A percentile compares a stretch with the other conserved stretches of the same genome.
These are phyloP conservation scores for Melanotaenia trifasciata DNA, from an alignment of 2,797 vertebrate genomes.

Conservation along the genomic window DNA sequence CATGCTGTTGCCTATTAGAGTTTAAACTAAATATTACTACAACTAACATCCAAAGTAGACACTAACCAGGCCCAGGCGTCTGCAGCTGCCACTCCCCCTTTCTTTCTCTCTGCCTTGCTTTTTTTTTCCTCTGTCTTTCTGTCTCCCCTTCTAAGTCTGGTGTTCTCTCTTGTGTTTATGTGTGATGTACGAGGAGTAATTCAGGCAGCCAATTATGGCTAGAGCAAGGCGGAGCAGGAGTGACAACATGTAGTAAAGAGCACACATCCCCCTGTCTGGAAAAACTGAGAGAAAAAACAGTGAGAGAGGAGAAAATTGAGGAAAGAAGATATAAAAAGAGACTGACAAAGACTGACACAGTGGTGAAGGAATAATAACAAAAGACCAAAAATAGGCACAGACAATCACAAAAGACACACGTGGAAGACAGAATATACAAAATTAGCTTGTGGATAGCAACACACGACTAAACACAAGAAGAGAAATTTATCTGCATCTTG, in stretches of 20 bases:
- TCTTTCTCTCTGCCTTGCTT: constrained; percentile 37
- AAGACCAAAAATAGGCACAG: constrained; percentile 21
- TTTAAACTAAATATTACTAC: constrained; percentile 77
- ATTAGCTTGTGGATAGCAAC: constrained; percentile 14
- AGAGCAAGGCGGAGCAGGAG: constrained; percentile 54
- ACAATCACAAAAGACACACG: constrained; percentile 22
- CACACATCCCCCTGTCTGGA: constrained; percentile 59
- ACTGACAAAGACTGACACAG: constrained; percentile 31
- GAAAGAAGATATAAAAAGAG: constrained; percentile 35
- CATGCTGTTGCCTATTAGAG: constrained; percentile 61
- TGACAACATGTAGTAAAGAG: constrained; percentile 71
- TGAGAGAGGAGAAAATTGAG: constrained; percentile 23
- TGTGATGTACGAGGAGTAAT: constrained; percentile 41
- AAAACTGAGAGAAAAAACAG: constrained; percentile 32
- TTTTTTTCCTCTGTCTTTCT: constrained; percentile 25
- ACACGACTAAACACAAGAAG: constrained; percentile 47
- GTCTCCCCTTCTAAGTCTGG: constrained; percentile 38
- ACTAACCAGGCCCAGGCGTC: constrained; percentile 60
- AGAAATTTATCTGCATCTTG: constrained; percentile 22
- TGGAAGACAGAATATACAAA: constrained; percentile 18
- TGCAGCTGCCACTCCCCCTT: constrained; percentile 51
- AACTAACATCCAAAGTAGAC: constrained; percentile 75
- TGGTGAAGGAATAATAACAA: constrained; percentile 28
- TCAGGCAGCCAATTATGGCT: constrained; percentile 66
- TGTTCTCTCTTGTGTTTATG: constrained; percentile 18